Evolutionary conservation across 2,888 invertebrate genomes (phyloP).

Genomic region (Tinea semifulvella): DNA sequence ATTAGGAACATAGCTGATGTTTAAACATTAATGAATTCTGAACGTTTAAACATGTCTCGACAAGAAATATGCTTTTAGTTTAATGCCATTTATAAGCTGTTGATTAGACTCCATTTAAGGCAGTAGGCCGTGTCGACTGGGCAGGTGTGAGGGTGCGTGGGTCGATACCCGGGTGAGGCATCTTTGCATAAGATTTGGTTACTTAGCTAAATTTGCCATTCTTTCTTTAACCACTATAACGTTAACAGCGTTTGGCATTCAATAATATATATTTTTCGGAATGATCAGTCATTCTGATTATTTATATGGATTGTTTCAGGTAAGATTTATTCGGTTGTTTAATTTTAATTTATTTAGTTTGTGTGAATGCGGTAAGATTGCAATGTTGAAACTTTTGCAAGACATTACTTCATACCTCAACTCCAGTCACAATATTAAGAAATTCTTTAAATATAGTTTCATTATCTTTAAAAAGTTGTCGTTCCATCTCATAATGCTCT

Average conservation of each 20-base stretch:
- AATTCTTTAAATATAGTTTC: no score
- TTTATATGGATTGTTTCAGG: conserved; percentile 51
- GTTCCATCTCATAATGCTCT: not conserved
- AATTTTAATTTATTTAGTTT: not conserved
- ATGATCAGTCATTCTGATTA: conserved; percentile 53
- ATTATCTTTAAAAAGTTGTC: not conserved
- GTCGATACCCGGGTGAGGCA: conserved; percentile 42
- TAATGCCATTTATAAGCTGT: conserved; percentile 24
- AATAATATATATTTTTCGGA: conserved; percentile 19
- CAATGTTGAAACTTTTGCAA: no score
- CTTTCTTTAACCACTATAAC: conserved; percentile 31
- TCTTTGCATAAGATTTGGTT: conserved; percentile 31
- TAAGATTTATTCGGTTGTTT: conserved; percentile 23
- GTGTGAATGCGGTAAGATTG: conserved; percentile 1
- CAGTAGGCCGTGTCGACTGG: conserved; percentile 21
- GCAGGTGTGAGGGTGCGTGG: conserved; percentile 41
- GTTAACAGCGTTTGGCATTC: conserved; percentile 20
- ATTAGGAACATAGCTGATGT: no score
- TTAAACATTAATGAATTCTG: not conserved
- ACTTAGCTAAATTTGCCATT: conserved; percentile 38
- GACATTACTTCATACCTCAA: no score
- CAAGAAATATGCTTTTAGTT: conserved; percentile 15
- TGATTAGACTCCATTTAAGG: conserved; percentile 46
- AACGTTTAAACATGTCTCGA: conserved; percentile 15
- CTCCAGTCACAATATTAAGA: no score